Conservation (phyloP, 2,797 vertebrate genomes). For the Pseudochromis fuscus region DNA sequence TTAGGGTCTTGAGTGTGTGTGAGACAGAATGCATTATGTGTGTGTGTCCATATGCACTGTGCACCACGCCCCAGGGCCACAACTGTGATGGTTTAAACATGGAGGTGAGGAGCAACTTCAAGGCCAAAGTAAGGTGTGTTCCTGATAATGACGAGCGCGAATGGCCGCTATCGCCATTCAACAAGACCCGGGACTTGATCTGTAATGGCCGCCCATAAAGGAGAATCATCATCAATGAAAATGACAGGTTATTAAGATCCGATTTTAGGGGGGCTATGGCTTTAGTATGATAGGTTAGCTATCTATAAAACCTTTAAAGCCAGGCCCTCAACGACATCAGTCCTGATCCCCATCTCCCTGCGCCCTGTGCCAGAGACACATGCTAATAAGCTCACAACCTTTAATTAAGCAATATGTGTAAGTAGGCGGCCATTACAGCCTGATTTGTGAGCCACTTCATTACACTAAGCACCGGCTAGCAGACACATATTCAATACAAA, state of each 20-base stretch:
- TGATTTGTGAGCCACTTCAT: slow-evolving; percentile 99
- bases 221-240: slow-evolving; percentile 89
- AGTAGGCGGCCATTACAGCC: slow-evolving; percentile 98
- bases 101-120: slow-evolving; percentile 74
- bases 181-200: slow-evolving; percentile 76
- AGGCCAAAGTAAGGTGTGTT: slow-evolving; percentile 74
- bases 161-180: slow-evolving; percentile 62
- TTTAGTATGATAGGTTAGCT: slow-evolving; percentile 92
- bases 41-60: slow-evolving; percentile 29
- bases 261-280: slow-evolving; percentile 83
- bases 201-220: slow-evolving; percentile 85
- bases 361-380: slow-evolving; percentile 94
- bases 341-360: slow-evolving; percentile 87
- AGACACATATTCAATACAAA: slow-evolving; percentile 99
- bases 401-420: slow-evolving; percentile 99
- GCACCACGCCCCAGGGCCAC: slow-evolving; percentile 28
- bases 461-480: slow-evolving; percentile 92
- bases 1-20: slow-evolving; percentile 18
- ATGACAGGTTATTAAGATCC: slow-evolving; percentile 94
- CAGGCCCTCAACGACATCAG: slow-evolving; percentile 90
- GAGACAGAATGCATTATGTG: slow-evolving; percentile 2
- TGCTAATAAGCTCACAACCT: slow-evolving; percentile 99
- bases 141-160: slow-evolving; percentile 67
- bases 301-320: slow-evolving; percentile 99
- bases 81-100: slow-evolving; percentile 66